Percentiles rank a stretch among this genome's conserved stretches.
Conservation (phyloP, 2,113 vertebrate species). For the Myotis davidii region DNA sequence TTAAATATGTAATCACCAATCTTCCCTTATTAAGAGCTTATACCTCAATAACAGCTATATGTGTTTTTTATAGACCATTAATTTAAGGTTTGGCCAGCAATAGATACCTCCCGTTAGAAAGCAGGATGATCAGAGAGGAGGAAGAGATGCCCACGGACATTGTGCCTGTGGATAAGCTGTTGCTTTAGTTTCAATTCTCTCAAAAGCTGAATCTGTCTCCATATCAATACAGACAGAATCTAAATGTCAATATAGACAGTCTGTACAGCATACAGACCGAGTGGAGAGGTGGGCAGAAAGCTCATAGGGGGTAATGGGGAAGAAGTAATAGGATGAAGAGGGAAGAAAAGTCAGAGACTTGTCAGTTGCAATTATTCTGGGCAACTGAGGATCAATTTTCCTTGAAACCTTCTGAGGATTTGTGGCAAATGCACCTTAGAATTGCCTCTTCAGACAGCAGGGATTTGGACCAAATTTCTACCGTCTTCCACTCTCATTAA, state of each 20-base stretch:
- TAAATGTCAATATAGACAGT: neutral
- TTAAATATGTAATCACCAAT: neutral
- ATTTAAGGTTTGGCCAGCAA: neutral
- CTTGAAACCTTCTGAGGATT: neutral
- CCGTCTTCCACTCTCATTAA: neutral
- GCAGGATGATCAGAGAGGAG: neutral
- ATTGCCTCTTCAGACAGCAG: neutral
- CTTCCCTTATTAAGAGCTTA: neutral
- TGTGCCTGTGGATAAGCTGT: neutral
- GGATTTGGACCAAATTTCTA: neutral
- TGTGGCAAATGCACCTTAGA: neutral
- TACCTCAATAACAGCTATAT: neutral
- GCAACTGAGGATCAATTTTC: neutral
- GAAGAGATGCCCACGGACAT: neutral
- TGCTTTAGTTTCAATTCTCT: neutral
- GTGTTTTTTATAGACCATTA: neutral
- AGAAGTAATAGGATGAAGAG: neutral
- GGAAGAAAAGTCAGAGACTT: neutral
- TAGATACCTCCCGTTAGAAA: neutral
- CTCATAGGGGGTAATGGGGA: neutral
- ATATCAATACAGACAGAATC: neutral
- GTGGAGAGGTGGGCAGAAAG: neutral
- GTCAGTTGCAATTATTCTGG: neutral
- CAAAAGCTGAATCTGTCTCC: neutral
- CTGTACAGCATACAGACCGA: neutral